Conservation (phyloP, 2,888 invertebrate species). For the Apoderus coryli region DNA sequence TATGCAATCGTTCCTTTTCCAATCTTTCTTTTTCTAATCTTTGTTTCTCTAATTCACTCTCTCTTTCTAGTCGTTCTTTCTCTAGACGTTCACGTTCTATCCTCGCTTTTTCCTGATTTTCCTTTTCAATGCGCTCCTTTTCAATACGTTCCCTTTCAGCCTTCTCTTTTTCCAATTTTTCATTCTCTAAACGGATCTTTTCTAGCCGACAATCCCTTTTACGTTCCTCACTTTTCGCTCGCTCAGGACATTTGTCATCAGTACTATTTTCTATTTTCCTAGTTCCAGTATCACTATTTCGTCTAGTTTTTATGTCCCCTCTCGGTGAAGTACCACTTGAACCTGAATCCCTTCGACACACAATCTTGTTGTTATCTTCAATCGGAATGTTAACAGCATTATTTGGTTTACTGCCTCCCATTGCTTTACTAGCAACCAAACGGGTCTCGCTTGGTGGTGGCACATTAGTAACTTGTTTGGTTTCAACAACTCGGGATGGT, state of each 20-base stretch:
- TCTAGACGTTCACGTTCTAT: slow-evolving; percentile 28
- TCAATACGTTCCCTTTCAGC: slow-evolving; percentile 29
- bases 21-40: slow-evolving; percentile 32
- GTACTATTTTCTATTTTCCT: slow-evolving; percentile 24
- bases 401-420: slow-evolving; percentile 30
- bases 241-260: slow-evolving; percentile 24
- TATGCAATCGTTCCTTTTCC: slow-evolving; percentile 26
- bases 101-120: slow-evolving; percentile 25
- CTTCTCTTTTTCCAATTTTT: slow-evolving; percentile 24
- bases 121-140: slow-evolving; percentile 26
- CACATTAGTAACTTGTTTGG: slow-evolving; percentile 26
- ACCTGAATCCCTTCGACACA: slow-evolving; percentile 20
- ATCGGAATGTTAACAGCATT: slow-evolving; percentile 21
- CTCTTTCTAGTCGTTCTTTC: slow-evolving; percentile 26
- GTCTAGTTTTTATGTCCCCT: slow-evolving; percentile 24
- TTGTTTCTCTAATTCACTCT: slow-evolving; percentile 15
- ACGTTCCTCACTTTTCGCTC: slow-evolving; percentile 29
- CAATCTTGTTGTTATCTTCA: slow-evolving; percentile 14
- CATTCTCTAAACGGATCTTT: slow-evolving; percentile 29
- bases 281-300: slow-evolving; percentile 26
- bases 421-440: slow-evolving; percentile 28
- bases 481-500: slow-evolving; percentile 17
- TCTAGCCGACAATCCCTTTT: slow-evolving; percentile 29
- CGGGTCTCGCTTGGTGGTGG: no score
- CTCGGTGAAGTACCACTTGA: slow-evolving; percentile 20